Conservation (phyloP, 2,113 vertebrate genomes). For the Oreochromis spilurus region DNA sequence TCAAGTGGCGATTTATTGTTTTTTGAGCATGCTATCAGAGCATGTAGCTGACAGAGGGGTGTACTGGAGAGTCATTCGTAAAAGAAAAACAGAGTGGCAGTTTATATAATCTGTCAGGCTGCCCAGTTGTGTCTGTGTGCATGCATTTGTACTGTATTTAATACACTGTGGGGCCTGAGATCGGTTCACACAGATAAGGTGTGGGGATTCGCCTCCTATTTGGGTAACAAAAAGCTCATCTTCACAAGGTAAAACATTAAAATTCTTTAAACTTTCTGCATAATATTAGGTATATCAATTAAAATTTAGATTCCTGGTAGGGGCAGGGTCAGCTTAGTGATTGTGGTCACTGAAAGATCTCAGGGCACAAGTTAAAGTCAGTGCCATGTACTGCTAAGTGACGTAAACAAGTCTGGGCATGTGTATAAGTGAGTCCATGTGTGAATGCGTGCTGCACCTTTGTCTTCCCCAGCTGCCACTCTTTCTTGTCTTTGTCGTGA, state of each 20-base stretch:
- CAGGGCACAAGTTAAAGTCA: not conserved
- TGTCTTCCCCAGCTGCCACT: conserved; percentile 87
- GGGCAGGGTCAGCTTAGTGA: not conserved
- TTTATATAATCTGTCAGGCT: not conserved
- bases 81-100: not conserved
- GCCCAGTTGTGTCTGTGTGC: not conserved
- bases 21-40: not conserved
- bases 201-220: not conserved
- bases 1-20: not conserved
- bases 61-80: not conserved
- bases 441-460: conserved; percentile 72
- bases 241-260: not conserved
- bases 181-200: not conserved
- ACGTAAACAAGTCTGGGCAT: conserved; percentile 33
- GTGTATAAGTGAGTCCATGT: not conserved
- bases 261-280: not conserved
- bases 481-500: conserved; percentile 71
- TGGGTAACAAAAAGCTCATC: not conserved
- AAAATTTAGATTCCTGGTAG: not conserved
- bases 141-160: not conserved
- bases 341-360: not conserved
- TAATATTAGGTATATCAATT: not conserved
- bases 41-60: not conserved
- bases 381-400: conserved; percentile 6
- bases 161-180: not conserved